Evolutionary conservation across 2,797 vertebrate genomes (phyloP), one percentile per base, ranked within the genome.

Genomic region (Malurus leucopterus): DNA sequence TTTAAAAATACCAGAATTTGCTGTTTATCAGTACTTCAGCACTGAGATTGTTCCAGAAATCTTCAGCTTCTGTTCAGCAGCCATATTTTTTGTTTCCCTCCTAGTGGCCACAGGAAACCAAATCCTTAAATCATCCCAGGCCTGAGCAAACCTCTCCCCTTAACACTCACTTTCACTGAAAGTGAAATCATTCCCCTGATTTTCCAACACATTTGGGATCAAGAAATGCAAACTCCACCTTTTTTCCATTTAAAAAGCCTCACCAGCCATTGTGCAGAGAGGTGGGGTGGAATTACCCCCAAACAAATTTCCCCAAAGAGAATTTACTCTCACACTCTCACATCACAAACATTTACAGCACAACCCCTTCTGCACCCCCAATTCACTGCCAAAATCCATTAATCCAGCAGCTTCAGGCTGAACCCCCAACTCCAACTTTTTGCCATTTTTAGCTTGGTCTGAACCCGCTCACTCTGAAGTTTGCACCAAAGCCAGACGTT

Each of bases 241-340:
- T 40, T 50, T 23, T 15, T 24, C 29, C 34, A 9, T 0, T 13
- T 9, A 22, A 26, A 26, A 36, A 65, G 1, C 12, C 11, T 10
- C 44, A 3, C 0, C 0, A 5, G 8, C 58, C 6, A 5, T 13
- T 23, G 5, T 23, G 3, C 2, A 18, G 20, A 5, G 0, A 2
- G 3, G 1, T 23, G 8, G 12, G 7, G 9, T 36, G 3, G 43
- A 54, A 69, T 46, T 16, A 14, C 6, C 32, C 53, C 36, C 15
- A 13, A 24, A 24, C 1, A n/a, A 11, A 1, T 23, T 36, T 5
- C 15, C 2, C 5, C 34, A 38, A 22, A 22, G 1, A 27, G 6
- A 87, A 19, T 2, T 0, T 1, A 1, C 1, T 10, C 13, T 63
- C 2, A 0, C 1, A 1, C 4, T 57, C 32, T 26, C 2, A 0